Percentiles rank a stretch among this genome's conserved stretches.
phyloP scores from a whole-genome alignment of 2,113 vertebrate species.

The Ceuthmochares aereus region DNA sequence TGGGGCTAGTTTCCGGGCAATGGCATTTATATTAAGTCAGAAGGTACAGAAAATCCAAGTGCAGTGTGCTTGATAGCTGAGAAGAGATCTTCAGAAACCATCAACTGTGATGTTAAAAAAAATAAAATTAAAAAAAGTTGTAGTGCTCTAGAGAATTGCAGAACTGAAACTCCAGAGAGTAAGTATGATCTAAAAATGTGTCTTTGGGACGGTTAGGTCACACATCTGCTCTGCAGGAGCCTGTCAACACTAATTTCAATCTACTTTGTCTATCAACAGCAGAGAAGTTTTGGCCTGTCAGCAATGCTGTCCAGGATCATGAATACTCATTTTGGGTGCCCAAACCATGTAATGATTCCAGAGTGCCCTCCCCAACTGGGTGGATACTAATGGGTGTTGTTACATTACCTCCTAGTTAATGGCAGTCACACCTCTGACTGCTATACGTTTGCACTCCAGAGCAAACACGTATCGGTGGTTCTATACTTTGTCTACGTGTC shows the following conservation, averaged over 20 bases:
- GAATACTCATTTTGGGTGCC: neutral
- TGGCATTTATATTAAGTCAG: neutral
- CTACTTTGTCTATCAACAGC: neutral
- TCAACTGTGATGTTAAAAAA: rapidly evolving
- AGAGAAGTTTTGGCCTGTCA: neutral
- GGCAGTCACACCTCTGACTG: neutral
- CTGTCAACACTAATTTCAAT: neutral
- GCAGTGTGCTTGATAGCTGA: neutral
- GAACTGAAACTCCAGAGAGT: neutral
- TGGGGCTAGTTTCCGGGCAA: rapidly evolving
- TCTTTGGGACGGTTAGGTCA: neutral
- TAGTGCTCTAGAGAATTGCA: neutral
- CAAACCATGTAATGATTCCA: neutral
- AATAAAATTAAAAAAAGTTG: neutral
- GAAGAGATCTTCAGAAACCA: neutral
- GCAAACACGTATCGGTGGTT: neutral
- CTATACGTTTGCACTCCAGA: neutral
- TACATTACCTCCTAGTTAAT: neutral
- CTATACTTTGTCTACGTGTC: too few relatives aligned
- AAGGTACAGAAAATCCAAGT: neutral
- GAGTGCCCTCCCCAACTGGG: neutral
- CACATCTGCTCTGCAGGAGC: neutral
- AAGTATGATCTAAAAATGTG: neutral
- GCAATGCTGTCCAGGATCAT: neutral
- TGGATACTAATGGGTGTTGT: neutral